Conservation (phyloP, 2,113 vertebrate species). For the Lepisosteus osseus region DNA sequence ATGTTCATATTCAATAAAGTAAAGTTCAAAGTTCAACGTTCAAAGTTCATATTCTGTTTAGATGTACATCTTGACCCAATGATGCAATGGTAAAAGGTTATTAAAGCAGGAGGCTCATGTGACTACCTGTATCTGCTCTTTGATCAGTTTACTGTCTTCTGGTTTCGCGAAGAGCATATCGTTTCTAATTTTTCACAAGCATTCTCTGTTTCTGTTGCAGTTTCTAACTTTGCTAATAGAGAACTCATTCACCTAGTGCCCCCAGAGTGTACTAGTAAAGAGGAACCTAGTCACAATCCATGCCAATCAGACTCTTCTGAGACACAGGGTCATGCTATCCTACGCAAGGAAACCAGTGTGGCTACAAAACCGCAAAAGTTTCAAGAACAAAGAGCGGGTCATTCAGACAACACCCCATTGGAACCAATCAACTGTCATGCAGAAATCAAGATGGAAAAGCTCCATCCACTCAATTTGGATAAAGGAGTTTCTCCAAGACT, state of each 20-base stretch:
- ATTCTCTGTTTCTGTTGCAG: slow-evolving; percentile 40
- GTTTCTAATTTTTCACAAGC: background rate
- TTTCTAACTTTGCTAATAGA: slow-evolving; percentile 63
- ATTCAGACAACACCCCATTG: slow-evolving; percentile 35
- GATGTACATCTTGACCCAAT: too few relatives aligned
- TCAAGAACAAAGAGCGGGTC: slow-evolving; percentile 44
- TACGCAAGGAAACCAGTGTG: slow-evolving; percentile 42
- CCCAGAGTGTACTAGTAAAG: slow-evolving; percentile 52
- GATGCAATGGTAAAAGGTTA: too few relatives aligned
- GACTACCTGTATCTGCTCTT: too few relatives aligned
- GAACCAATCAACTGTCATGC: slow-evolving; percentile 36
- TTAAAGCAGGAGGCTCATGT: too few relatives aligned
- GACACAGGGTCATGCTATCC: slow-evolving; percentile 43
- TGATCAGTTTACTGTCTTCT: too few relatives aligned
- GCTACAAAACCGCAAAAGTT: slow-evolving; percentile 28
- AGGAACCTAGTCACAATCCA: slow-evolving; percentile 36
- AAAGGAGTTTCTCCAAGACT: slow-evolving; percentile 47
- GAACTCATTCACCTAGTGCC: slow-evolving; percentile 52
- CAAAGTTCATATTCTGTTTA: too few relatives aligned
- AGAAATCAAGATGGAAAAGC: slow-evolving; percentile 55
- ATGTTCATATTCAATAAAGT: too few relatives aligned
- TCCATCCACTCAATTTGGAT: slow-evolving; percentile 51
- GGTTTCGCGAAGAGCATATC: slow-evolving; percentile 14
- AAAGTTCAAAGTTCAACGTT: too few relatives aligned
- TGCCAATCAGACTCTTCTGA: slow-evolving; percentile 56